These are phyloP conservation scores for Propithecus deckenii DNA, from an alignment of 2,797 vertebrate species.

Conservation along the genomic window DNA sequence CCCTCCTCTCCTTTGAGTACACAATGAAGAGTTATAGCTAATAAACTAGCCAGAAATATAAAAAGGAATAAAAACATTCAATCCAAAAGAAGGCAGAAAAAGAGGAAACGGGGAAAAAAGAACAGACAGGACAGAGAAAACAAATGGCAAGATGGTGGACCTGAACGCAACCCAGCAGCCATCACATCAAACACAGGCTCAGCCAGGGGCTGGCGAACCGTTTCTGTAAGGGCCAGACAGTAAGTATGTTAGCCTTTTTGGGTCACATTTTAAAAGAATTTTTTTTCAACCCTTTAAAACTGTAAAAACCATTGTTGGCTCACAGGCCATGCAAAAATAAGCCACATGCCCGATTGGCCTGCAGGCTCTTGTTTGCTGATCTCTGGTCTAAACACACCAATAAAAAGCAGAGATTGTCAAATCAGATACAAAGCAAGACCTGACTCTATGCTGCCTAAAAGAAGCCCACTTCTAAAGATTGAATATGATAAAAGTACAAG, in stretches of 20 bases:
- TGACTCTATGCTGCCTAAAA: background rate
- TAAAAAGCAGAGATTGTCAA: background rate
- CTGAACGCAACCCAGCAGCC: background rate
- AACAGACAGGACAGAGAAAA: background rate
- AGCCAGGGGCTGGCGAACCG: too few relatives aligned
- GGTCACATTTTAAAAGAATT: background rate
- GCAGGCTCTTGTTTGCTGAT: background rate
- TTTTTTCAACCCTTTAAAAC: background rate
- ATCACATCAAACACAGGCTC: background rate
- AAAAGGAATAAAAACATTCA: background rate
- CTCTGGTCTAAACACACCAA: background rate
- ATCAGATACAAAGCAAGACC: background rate
- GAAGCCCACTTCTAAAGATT: background rate
- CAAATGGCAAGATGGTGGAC: rapidly evolving
- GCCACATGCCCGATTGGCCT: background rate
- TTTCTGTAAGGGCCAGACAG: background rate
- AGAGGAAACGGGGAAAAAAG: background rate
- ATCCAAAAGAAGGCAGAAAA: background rate
- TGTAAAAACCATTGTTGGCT: background rate
- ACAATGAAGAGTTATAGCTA: background rate
- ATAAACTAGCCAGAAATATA: background rate
- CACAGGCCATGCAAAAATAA: background rate
- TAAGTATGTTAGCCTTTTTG: background rate
- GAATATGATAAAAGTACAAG: background rate
- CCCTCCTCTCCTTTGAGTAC: background rate